These are phyloP conservation scores for Aphelinus certus DNA, from an alignment of 1,140 invertebrate genomes.

Conservation along the genomic window DNA sequence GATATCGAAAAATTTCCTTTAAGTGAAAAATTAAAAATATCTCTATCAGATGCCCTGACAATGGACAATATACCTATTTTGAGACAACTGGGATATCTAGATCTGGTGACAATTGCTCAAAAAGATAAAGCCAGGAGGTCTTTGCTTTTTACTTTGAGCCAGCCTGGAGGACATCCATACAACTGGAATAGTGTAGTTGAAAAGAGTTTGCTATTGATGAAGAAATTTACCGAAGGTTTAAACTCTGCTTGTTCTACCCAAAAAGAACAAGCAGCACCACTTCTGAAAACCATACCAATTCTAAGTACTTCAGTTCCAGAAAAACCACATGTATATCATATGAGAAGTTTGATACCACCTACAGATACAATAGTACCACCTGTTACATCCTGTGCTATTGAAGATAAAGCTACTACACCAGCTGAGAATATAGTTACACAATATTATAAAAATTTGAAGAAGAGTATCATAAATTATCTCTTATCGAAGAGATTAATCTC, in stretches of 20 bases:
- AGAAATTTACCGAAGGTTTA: slow-evolving; percentile 71
- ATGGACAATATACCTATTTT: slow-evolving; percentile 70
- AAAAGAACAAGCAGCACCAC: slow-evolving; percentile 39
- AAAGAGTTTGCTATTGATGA: slow-evolving; percentile 69
- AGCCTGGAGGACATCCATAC: slow-evolving; percentile 81
- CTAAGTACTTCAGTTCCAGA: background rate
- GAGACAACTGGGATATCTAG: slow-evolving; percentile 76
- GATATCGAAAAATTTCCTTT: slow-evolving; percentile 51
- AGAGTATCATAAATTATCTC: slow-evolving; percentile 53
- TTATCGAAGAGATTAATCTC: slow-evolving; percentile 70
- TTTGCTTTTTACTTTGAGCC: slow-evolving; percentile 76
- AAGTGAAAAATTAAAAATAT: slow-evolving; percentile 50
- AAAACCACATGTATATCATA: slow-evolving; percentile 53
- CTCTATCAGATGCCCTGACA: slow-evolving; percentile 69
- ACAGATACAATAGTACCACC: slow-evolving; percentile 1
- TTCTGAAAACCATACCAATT: slow-evolving; percentile 1
- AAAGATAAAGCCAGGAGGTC: slow-evolving; percentile 68
- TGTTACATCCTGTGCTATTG: background rate
- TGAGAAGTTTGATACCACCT: slow-evolving; percentile 54
- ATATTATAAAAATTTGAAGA: slow-evolving; percentile 51
- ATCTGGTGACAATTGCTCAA: slow-evolving; percentile 72
- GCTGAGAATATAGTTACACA: slow-evolving; percentile 49
- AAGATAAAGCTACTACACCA: slow-evolving; percentile 6
- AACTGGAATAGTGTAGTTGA: slow-evolving; percentile 79
- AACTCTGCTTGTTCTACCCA: slow-evolving; percentile 60